Evolutionary conservation across 1,140 invertebrate genomes (phyloP), one percentile per base, ranked within the genome.

Genomic region (Polypedilum pembai): DNA sequence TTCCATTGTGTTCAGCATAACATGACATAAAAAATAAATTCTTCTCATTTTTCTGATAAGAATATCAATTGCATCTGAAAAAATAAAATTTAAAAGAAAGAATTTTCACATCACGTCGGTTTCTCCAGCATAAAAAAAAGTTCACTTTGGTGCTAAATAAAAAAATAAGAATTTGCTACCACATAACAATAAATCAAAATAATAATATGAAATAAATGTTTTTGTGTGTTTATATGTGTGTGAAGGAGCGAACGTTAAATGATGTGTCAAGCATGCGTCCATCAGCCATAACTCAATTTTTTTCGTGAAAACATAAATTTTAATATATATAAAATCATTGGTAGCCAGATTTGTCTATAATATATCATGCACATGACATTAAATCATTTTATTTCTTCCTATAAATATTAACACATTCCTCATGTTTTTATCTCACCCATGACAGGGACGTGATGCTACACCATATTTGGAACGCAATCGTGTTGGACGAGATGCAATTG

Each of bases 391-490:
- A 33, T 33, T n/a, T 33, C 24, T 33, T 33, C 24, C 45, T 12
- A 15, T 56, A 56, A 56, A n/a, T 79, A 84, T 76, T 84, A 33
- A 15, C 45, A 56, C 45, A 56, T 56, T 17, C 7, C n/a, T 56
- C 7, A n/a, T 56, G 2, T 15, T 15, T 17, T 12, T 12, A 12
- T 56, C 2, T 17, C 45, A 17, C 7, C 1, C 45, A 56, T 20
- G 3, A 24, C 80, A 96, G 94, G 94, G 94, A 79, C 87, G 94
- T 80, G 94, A 97, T 85, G 95, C 95, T 73, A 97, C 94, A 40
- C 94, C 95, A 74, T 96, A 97, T 84, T 85, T 96, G 79, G 95
- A 97, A 84, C 87, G 92, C 79, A 97, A 97, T 84, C 88, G 94
- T 75, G 93, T 96, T 24, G 94, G 94, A 75, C 86, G 93, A 66